Conservation (phyloP, 2,888 invertebrate species). For the Mycalesis mineus region DNA sequence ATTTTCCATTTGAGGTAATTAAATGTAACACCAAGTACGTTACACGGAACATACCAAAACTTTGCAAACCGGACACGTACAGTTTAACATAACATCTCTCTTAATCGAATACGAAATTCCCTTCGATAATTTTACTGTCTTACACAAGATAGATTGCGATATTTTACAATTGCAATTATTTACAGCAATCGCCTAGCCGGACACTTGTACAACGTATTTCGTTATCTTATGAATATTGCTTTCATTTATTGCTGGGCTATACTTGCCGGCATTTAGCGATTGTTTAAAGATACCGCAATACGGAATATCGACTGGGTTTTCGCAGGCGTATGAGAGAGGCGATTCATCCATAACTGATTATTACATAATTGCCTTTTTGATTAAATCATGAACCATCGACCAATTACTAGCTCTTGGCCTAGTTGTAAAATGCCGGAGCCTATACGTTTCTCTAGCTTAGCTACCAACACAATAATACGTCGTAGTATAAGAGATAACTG, state of each 20-base stretch:
- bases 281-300: neutral
- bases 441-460: neutral
- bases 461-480: neutral
- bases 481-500: neutral
- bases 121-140: too few relatives aligned
- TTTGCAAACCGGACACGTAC: neutral
- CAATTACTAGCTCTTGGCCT: neutral
- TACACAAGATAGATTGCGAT: too few relatives aligned
- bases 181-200: too few relatives aligned
- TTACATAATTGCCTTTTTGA: neutral
- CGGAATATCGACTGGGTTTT: neutral
- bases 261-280: neutral
- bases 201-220: too few relatives aligned
- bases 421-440: neutral
- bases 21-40: too few relatives aligned
- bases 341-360: conserved; percentile 1
- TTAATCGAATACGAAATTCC: neutral
- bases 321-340: conserved; percentile 23
- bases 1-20: too few relatives aligned
- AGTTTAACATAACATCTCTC: neutral
- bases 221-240: neutral
- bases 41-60: too few relatives aligned
- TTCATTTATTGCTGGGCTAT: neutral
- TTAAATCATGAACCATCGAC: neutral
- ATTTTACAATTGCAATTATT: too few relatives aligned